Evolutionary conservation across 2,797 vertebrate genomes (phyloP).

Genomic region (Platyrinchus mystaceus): DNA sequence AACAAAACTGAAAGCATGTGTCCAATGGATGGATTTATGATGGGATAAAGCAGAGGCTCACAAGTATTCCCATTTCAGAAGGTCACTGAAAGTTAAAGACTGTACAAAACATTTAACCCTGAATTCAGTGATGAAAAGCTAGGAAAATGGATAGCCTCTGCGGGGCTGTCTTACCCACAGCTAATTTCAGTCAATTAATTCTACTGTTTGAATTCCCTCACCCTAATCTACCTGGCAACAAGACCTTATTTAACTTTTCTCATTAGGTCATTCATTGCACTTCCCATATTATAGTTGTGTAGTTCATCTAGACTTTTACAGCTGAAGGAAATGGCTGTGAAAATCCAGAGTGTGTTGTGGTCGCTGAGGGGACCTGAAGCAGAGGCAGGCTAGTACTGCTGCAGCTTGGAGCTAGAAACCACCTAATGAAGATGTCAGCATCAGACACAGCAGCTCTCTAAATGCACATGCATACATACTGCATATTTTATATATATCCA

Average conservation of each 20-base stretch:
- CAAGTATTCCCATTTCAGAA: not conserved
- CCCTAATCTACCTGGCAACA: not conserved
- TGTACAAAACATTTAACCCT: not conserved
- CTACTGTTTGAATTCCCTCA: not conserved
- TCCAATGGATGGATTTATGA: not conserved
- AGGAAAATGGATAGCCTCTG: not conserved
- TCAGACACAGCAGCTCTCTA: not conserved
- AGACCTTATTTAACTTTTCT: not conserved
- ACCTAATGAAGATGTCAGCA: not conserved
- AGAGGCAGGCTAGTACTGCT: not conserved
- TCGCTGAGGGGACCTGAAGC: not conserved
- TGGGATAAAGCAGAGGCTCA: not conserved
- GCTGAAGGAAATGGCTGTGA: not conserved
- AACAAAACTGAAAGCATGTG: not conserved
- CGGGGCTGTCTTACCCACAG: not conserved
- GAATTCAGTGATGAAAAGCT: not conserved
- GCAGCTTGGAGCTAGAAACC: not conserved
- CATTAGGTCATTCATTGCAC: not conserved
- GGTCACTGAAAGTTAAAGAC: not conserved
- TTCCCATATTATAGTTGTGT: not conserved
- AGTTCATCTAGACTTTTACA: not conserved
- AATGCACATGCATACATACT: not conserved
- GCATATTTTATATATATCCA: not conserved
- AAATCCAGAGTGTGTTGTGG: not conserved
- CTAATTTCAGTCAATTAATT: not conserved